phyloP scores from a whole-genome alignment of 2,888 invertebrate species.

The Boloria selene region DNA sequence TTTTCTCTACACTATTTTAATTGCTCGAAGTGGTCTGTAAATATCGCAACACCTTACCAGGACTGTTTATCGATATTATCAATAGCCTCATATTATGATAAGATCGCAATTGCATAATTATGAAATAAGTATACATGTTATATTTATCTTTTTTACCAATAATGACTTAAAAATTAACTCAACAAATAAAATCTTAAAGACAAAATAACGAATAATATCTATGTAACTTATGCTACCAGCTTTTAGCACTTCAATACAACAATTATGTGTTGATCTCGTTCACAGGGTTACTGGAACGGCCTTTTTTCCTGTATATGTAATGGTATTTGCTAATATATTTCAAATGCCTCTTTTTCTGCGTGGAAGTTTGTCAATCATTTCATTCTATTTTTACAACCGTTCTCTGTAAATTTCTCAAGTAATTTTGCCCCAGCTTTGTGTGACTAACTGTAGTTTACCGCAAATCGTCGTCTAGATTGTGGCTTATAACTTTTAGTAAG shows the following conservation, averaged over 20 bases:
- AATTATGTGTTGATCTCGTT: constrained; percentile 1
- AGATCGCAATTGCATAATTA: neutral
- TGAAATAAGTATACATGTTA: no score
- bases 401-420: constrained; percentile 15
- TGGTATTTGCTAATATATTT: constrained; percentile 1
- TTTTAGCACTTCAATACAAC: no score
- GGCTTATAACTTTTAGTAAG: constrained; percentile 18
- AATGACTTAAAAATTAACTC: no score
- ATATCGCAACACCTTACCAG: constrained; percentile 3
- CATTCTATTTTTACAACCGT: constrained; percentile 2
- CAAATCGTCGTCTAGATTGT: constrained; percentile 22
- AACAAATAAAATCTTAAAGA: no score
- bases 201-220: no score
- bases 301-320: constrained; percentile 2
- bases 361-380: constrained; percentile 8
- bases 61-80: constrained; percentile 19
- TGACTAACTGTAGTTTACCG: constrained; percentile 10
- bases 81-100: constrained; percentile 4
- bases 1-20: neutral
- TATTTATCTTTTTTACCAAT: no score
- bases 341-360: neutral
- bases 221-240: no score
- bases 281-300: neutral
- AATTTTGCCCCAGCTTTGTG: constrained; percentile 2
- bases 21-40: neutral